Evolutionary conservation across 1,140 invertebrate species (phyloP).

Genomic region (Drosophila melanogaster): DNA sequence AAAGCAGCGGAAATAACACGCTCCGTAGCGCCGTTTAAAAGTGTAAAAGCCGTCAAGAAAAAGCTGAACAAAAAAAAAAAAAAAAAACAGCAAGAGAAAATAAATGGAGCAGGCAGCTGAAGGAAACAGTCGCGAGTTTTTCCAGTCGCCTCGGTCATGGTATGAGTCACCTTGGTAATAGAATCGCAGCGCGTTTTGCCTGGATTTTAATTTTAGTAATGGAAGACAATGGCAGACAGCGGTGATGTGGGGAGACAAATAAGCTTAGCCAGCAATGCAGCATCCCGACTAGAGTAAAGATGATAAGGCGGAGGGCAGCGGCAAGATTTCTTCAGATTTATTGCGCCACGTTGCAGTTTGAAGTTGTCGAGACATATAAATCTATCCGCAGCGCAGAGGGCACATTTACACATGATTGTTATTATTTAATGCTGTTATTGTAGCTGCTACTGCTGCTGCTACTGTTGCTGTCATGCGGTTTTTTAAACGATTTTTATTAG

Average conservation of each 20-base stretch:
- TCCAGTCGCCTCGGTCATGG: conserved; percentile 1
- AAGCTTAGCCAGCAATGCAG: conserved; percentile 63
- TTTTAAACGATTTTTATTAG: conserved; percentile 82
- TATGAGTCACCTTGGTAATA: conserved; percentile 80
- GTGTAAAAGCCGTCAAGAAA: conserved; percentile 75
- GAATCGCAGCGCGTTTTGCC: conserved; percentile 69
- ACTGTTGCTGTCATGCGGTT: conserved; percentile 64
- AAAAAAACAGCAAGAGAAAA: conserved; percentile 15
- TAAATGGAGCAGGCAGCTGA: conserved; percentile 25
- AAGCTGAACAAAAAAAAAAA: conserved; percentile 35
- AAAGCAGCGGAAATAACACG: conserved; percentile 76
- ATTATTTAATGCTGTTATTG: conserved; percentile 74
- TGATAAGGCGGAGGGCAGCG: neutral
- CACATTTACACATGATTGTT: conserved; percentile 77
- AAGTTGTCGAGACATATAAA: conserved; percentile 74
- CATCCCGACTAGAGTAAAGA: conserved; percentile 13
- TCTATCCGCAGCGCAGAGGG: conserved; percentile 38
- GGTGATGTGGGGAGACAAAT: conserved; percentile 61
- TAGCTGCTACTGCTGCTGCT: conserved; percentile 32
- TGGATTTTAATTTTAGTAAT: conserved; percentile 82
- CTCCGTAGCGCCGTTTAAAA: conserved; percentile 74
- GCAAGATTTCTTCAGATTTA: conserved; percentile 57
- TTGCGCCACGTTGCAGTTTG: conserved; percentile 76
- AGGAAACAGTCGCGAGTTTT: conserved; percentile 37
- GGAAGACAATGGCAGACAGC: conserved; percentile 67